phyloP scores from a whole-genome alignment of 2,113 vertebrate genomes.

The Brachionichthys hirsutus region DNA sequence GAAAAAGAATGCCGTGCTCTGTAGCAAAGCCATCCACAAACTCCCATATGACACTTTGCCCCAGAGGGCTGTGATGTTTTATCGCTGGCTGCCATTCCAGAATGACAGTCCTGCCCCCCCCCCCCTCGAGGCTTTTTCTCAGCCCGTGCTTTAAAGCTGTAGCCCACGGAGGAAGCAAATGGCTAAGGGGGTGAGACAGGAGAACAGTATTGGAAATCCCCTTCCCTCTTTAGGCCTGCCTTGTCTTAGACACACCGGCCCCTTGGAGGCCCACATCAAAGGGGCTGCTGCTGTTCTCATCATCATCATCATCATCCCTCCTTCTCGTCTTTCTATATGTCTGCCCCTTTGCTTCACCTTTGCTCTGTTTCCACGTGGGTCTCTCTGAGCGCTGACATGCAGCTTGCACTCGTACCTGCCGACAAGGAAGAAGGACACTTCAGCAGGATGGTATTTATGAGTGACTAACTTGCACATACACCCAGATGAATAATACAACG shows the following conservation, averaged over 20 bases:
- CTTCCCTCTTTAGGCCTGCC: constrained; percentile 55
- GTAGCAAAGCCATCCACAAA: constrained; percentile 7
- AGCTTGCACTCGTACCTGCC: background rate
- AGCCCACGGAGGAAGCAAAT: constrained; percentile 56
- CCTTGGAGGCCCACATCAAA: constrained; percentile 66
- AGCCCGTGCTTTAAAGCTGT: constrained; percentile 36
- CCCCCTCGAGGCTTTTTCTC: constrained; percentile 5
- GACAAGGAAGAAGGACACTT: background rate
- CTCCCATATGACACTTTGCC: constrained; percentile 1
- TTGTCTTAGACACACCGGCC: constrained; percentile 54
- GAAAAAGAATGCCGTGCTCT: background rate
- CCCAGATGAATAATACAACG: constrained; percentile 1
- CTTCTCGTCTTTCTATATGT: constrained; percentile 49
- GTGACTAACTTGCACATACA: constrained; percentile 9
- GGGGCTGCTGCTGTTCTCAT: constrained; percentile 66
- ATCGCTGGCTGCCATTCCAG: constrained; percentile 22
- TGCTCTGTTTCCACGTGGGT: constrained; percentile 30
- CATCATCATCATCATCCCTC: constrained; percentile 47
- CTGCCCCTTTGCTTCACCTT: constrained; percentile 23
- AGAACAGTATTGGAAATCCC: constrained; percentile 71
- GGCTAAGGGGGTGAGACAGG: constrained; percentile 55
- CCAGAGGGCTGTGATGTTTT: constrained; percentile 1
- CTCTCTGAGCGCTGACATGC: background rate
- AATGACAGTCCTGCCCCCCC: constrained; percentile 5
- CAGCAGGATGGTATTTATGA: background rate